phyloP scores from a whole-genome alignment of 2,797 vertebrate genomes.

The Emydoidea blandingii region DNA sequence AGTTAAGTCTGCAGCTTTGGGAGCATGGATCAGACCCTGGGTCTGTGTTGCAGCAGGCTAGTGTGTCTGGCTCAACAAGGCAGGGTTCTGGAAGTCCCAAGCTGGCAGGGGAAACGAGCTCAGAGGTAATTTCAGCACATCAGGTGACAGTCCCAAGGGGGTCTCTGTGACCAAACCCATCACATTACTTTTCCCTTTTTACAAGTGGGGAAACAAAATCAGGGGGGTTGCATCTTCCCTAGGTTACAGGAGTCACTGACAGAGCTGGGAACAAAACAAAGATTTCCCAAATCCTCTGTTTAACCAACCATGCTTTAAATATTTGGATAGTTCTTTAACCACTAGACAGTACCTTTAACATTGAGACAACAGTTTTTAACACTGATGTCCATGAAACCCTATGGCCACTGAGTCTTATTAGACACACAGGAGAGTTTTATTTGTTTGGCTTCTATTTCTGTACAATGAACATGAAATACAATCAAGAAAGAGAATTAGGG shows the following conservation, averaged over 20 bases:
- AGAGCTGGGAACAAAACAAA: slow-evolving; percentile 34
- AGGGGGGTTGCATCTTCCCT: neutral
- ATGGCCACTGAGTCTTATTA: slow-evolving; percentile 21
- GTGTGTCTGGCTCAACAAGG: too few relatives aligned
- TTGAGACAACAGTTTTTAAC: slow-evolving; percentile 32
- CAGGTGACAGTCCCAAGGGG: too few relatives aligned
- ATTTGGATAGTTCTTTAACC: slow-evolving; percentile 2
- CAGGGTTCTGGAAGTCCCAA: too few relatives aligned
- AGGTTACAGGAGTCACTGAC: neutral
- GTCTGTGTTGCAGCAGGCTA: too few relatives aligned
- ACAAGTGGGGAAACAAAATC: slow-evolving; percentile 12
- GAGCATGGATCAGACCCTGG: too few relatives aligned
- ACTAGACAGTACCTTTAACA: slow-evolving; percentile 40
- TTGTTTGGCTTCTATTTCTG: slow-evolving; percentile 27
- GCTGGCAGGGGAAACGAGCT: too few relatives aligned
- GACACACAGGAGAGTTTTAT: slow-evolving; percentile 33
- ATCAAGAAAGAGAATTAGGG: slow-evolving; percentile 44
- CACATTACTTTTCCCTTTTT: neutral
- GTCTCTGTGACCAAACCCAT: too few relatives aligned
- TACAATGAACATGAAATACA: slow-evolving; percentile 30
- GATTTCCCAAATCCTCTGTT: neutral
- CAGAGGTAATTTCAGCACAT: too few relatives aligned
- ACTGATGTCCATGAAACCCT: slow-evolving; percentile 28
- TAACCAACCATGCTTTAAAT: slow-evolving; percentile 11
- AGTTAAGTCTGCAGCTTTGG: too few relatives aligned